These are phyloP conservation scores for Scomberomorus guttatus DNA, from an alignment of 2,797 vertebrate species.

Conservation along the genomic window DNA sequence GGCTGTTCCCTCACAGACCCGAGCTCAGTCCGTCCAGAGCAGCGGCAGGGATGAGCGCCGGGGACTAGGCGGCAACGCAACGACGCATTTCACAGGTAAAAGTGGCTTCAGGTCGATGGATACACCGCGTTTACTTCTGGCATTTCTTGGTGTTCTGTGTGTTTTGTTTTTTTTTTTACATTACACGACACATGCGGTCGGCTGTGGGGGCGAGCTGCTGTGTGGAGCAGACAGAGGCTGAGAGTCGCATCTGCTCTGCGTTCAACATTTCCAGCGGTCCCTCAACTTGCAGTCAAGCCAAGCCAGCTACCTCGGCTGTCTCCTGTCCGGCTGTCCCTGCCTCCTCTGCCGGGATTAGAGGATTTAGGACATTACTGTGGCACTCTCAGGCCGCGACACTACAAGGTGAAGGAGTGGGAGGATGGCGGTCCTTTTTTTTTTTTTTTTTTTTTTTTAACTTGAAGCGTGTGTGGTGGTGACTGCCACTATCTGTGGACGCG, in stretches of 20 bases:
- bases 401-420: constrained; percentile 50
- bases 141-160: background rate
- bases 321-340: constrained; percentile 34
- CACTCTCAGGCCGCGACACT: constrained; percentile 38
- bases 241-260: constrained; percentile 64
- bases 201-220: constrained; percentile 35
- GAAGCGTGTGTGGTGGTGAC: constrained; percentile 39
- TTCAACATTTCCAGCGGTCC: constrained; percentile 64
- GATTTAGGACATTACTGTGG: constrained; percentile 23
- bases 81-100: constrained; percentile 79
- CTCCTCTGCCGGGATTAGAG: constrained; percentile 25
- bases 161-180: background rate
- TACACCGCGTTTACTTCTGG: background rate
- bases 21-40: constrained; percentile 73
- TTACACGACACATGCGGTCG: constrained; percentile 28
- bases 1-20: constrained; percentile 74
- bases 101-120: constrained; percentile 17
- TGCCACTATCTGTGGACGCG: constrained; percentile 62
- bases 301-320: constrained; percentile 32
- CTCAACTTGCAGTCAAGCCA: constrained; percentile 59
- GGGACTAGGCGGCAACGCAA: constrained; percentile 59
- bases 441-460: constrained; percentile 38
- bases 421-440: constrained; percentile 6
- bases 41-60: constrained; percentile 72
- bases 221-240: constrained; percentile 44